Base-by-base conservation (phyloP, 2,888 invertebrate genomes). In the Dimorphilus gyrociliatus region DNA sequence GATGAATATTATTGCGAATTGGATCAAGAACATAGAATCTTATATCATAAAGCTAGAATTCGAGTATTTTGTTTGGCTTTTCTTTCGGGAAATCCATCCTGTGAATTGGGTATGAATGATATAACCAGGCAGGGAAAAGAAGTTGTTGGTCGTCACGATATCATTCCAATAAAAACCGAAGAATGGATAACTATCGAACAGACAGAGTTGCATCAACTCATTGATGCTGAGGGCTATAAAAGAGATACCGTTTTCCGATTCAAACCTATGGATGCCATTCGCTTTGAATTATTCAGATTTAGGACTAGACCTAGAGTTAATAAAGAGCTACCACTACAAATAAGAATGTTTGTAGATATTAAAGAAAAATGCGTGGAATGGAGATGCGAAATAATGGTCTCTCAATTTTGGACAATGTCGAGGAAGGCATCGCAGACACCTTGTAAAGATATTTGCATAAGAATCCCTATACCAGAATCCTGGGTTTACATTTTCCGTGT, bases 401-500 rank as follows among this genome's bases (percentile, higher is more conserved):
- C 94, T 1, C 92, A 90, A 21, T 94, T 90, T 64, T 82, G 88
- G 31, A 88, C 88, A 32, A 76, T 86, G 31, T 88, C 88, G 34
- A 75, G 90, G 47, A 85, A 86, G 65, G 71, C 88, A 40, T 86
- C 90, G 1, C 90, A 92, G 66, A 65, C 66, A 33, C 60, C 60
- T 1, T 60, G 60, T 45, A 58, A 60, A 40, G 92, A 99, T 66
- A 92, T 97, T 18, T 77, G 81, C 63, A 78, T 97, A 33, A 44
- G 64, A 8, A 64, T 97, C 63, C 94, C 94, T 10, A 85, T 99
- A 50, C 97, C 97, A 14, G 94, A 99, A 66, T 82, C 85, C 56
- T 99, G 97, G 97, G 92, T 97, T 54, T 97, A 97, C 65, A 70
- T 94, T 55, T 97, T 97, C 69, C 74, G 97, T 38, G 88, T 90